Base-by-base conservation (phyloP, 1,140 invertebrate species). In the Hermetia illucens region DNA sequence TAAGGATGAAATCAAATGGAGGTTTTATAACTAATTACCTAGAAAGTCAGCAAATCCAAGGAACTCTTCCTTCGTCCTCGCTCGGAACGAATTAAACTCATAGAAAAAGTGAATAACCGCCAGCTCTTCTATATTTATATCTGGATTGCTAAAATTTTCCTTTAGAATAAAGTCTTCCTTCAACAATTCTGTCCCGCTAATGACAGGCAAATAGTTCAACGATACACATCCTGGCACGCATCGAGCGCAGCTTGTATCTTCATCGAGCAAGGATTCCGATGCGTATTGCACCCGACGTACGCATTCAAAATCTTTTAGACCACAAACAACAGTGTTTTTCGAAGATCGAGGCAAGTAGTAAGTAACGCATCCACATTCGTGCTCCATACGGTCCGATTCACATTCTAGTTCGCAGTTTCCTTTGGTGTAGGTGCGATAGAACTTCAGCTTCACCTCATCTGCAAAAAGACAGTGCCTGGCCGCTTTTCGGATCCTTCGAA, bases 41-140 rank as follows among this genome's bases (percentile, higher is more conserved):
- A 80, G 53, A 52, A 80, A 75, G 55, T 79, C 77, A 1, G 74
- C 75, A 35, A 77, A 73, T 44, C 75, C 76, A 54, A 74, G 78
- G 29, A 80, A 60, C 55, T 78, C 74, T 34, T 70, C 74, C 54
- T 79, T 78, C 0, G 70, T 65, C 36, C 66, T 70, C 44, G 70
- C 69, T 21, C 71, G 70, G 46, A 79, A 80, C 34, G 74, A 68
- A 18, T 68, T 70, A 17, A 73, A 68, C 36, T 68, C 66, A 44
- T 77, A 80, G 48, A 68, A 81, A 39, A 80, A 66, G 49, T 81
- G 75, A 17, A 78, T 58, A 2, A 80, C 56, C 6, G 77, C 70
- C 63, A 79, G 71, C 50, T 81, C 79, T 44, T 34, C 6, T 21
- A n/a, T n/a, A 45, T 21, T n/a, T 36, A 10, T 15, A 22, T 25